Conservation (phyloP, 2,113 vertebrate genomes). For the Phodopus roborovskii region DNA sequence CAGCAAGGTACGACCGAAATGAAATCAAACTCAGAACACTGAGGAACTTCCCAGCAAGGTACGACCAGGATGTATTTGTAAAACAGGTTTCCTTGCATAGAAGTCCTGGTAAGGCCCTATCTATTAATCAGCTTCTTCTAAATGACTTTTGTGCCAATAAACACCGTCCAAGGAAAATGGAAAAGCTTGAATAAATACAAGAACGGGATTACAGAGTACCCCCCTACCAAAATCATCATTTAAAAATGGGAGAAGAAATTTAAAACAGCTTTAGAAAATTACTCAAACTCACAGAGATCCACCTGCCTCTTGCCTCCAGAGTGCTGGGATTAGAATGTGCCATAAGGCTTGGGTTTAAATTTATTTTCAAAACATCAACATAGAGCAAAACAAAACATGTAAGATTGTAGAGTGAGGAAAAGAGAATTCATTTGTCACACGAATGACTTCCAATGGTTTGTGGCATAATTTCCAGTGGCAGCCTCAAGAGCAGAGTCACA, state of each 20-base stretch:
- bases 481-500: neutral
- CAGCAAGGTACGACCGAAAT: neutral
- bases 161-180: neutral
- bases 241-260: constrained; percentile 1
- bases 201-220: neutral
- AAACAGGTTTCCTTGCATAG: neutral
- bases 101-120: neutral
- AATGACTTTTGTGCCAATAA: neutral
- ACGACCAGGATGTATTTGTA: neutral
- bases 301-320: neutral
- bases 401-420: neutral
- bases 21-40: neutral
- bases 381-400: neutral
- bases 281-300: neutral
- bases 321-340: neutral
- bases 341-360: neutral
- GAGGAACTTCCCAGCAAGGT: neutral
- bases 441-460: neutral
- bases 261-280: neutral
- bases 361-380: neutral
- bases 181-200: neutral
- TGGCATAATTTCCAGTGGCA: neutral
- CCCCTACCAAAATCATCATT: neutral
- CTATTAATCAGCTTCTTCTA: neutral
- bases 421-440: neutral